Evolutionary conservation across 2,888 invertebrate species (phyloP), one percentile per base, ranked within the genome.

Genomic region (Hydropsyche betteni): DNA sequence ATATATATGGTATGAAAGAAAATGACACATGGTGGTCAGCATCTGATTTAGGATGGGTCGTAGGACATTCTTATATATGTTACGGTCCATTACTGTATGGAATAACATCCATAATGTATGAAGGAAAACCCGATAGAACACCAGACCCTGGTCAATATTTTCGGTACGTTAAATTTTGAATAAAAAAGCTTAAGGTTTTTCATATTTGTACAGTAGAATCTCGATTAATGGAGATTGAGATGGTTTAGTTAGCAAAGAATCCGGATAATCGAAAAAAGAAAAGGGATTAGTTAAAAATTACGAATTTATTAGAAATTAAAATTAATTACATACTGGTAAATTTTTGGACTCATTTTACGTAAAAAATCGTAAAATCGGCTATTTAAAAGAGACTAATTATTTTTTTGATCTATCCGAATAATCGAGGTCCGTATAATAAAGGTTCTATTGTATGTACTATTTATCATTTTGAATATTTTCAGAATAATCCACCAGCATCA

Each of bases 91-190:
- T 97, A 4, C 85, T 95, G 0, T 91, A 92, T 79, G 94, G 96
- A 0, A 87, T 92, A 61, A 96, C 96, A 0, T 93, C 92, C 70
- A 88, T 96, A 24, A 90, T 96, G 86, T 95, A 94, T 82, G 94
- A 98, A 84, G 98, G 98, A 2, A 98, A 98, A 83, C 98, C 97
- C 0, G 96, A 97, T 81, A 91, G 97, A 78, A 98, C 97, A 0
- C 97, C 97, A 0, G 95, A 97, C 84, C 93, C 97, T 4, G 94
- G 94, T 53, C 94, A 95, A 83, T 97, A 96, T 85, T 97, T 96
- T 84, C 91, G 95, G 94, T 94, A 82, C 81, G 14, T 61, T n/a
- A 38, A 38, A 73, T 36, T 6, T 8, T 12, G 10, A 12, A 51
- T 10, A 12, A 51, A 51, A n/a, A 14, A 3, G 12, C 53, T 53